phyloP scores from a whole-genome alignment of 2,888 invertebrate genomes.

The Apomyelois bistriatella region DNA sequence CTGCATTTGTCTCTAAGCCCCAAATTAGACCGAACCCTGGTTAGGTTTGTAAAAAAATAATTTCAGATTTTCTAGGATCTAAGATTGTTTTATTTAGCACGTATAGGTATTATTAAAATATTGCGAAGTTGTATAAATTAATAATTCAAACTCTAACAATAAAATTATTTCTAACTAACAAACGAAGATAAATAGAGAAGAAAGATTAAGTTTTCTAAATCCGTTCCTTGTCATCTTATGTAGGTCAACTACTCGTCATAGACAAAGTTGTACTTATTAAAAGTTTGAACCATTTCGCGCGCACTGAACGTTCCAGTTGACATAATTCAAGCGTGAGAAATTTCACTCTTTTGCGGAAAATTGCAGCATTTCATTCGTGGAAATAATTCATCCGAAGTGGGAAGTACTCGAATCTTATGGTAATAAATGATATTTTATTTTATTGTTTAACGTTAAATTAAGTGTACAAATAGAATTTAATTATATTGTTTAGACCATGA shows the following conservation, averaged over 20 bases:
- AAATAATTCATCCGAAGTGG: slow-evolving; percentile 23
- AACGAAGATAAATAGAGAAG: neutral
- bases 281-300: slow-evolving; percentile 24
- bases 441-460: neutral
- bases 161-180: too few relatives aligned
- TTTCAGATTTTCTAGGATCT: too few relatives aligned
- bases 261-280: slow-evolving; percentile 23
- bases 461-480: too few relatives aligned
- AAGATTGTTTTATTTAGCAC: too few relatives aligned
- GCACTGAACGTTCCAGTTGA: slow-evolving; percentile 23
- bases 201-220: slow-evolving; percentile 5
- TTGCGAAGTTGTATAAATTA: too few relatives aligned
- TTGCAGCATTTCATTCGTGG: slow-evolving; percentile 25
- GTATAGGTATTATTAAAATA: too few relatives aligned
- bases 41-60: too few relatives aligned
- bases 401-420: slow-evolving; percentile 14
- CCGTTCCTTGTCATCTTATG: slow-evolving; percentile 4
- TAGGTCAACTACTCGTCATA: slow-evolving; percentile 8
- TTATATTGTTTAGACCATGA: too few relatives aligned
- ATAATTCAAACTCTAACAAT: too few relatives aligned
- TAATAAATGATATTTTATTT: neutral
- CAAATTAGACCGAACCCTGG: too few relatives aligned
- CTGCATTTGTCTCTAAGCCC: too few relatives aligned
- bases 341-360: slow-evolving; percentile 24
- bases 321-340: slow-evolving; percentile 25